Base-by-base conservation (phyloP, 2,797 vertebrate genomes). In the Anguilla marmorata region DNA sequence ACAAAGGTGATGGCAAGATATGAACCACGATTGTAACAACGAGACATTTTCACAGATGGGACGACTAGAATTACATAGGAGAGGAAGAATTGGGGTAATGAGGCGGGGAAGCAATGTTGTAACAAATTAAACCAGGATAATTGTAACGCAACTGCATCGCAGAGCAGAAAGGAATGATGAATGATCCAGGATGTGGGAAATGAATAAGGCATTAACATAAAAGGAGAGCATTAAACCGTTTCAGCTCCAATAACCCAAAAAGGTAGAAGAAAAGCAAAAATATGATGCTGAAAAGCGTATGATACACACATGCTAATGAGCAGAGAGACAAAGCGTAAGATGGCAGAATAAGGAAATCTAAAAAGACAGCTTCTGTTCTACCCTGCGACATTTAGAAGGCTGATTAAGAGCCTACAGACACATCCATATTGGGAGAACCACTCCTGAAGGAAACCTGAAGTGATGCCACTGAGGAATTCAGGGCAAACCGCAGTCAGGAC, bases 11-110 rank as follows among this genome's bases (percentile, higher is more conserved):
- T 11, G n/a, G 69, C 69, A 72, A 72, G 19, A 72, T 21, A 72
- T 6, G 12, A 72, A 72, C 1, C 27, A 72, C 69, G 4, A 72
- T 5, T 19, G 69, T 72, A 72, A 72, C 33, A 12, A 27, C 6
- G 27, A 72, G 19, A 9, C n/a, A 72, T 72, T 72, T 27, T 72
- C 69, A 72, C n/a, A 72, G 69, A 72, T 72, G 69, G 69, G 69
- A 27, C 69, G 6, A 30, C n/a, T 33, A 30, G 69, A 30, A 72
- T 30, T 72, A 72, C 69, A 30, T 30, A 19, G 27, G 16, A 24
- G 12, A 63, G 16, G 19, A 63, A 21, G 58, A 63, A 33, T 30
- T 72, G n/a, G 24, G n/a, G n/a, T 72, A 72, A 72, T 72, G 69
- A 30, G 69, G 12, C n/a, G 27, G 69, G 6, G n/a, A 30, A 72